These are phyloP conservation scores for Osmerus eperlanus DNA, from an alignment of 2,113 vertebrate genomes.

Conservation along the genomic window DNA sequence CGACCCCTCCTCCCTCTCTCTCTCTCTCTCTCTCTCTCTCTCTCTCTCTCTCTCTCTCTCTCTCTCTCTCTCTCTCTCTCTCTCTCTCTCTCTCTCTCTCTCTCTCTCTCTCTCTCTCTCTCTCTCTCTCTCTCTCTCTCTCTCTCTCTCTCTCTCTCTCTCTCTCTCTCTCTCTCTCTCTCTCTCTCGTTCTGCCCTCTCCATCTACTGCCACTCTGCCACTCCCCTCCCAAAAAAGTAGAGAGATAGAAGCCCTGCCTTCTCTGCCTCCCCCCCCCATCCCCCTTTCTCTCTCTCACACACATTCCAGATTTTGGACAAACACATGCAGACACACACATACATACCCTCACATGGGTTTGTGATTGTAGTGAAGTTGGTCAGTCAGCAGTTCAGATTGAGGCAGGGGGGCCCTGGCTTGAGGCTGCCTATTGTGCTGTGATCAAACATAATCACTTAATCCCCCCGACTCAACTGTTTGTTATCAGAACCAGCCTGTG, in stretches of 20 bases:
- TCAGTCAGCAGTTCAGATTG: slow-evolving; percentile 61
- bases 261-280: slow-evolving; percentile 24
- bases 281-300: not conserved
- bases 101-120: slow-evolving; percentile 23
- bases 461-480: slow-evolving; percentile 60
- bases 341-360: slow-evolving; percentile 1
- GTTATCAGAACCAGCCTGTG: slow-evolving; percentile 49
- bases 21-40: not conserved
- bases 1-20: slow-evolving; percentile 22
- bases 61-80: slow-evolving; percentile 2
- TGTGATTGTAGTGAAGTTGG: slow-evolving; percentile 53
- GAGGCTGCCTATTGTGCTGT: slow-evolving; percentile 52
- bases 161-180: slow-evolving; percentile 13
- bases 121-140: slow-evolving; percentile 23
- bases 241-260: slow-evolving; percentile 17
- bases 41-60: not conserved
- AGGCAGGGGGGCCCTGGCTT: slow-evolving; percentile 53
- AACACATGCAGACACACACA: slow-evolving; percentile 3
- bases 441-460: slow-evolving; percentile 71
- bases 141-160: slow-evolving; percentile 13
- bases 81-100: slow-evolving; percentile 19
- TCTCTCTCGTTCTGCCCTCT: not conserved
- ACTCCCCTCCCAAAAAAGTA: slow-evolving; percentile 23
- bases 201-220: not conserved
- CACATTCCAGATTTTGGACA: not conserved